Percentiles rank a stretch among this genome's conserved stretches.
These are phyloP conservation scores for Emydoidea blandingii DNA, from an alignment of 2,797 vertebrate species.

Conservation along the genomic window DNA sequence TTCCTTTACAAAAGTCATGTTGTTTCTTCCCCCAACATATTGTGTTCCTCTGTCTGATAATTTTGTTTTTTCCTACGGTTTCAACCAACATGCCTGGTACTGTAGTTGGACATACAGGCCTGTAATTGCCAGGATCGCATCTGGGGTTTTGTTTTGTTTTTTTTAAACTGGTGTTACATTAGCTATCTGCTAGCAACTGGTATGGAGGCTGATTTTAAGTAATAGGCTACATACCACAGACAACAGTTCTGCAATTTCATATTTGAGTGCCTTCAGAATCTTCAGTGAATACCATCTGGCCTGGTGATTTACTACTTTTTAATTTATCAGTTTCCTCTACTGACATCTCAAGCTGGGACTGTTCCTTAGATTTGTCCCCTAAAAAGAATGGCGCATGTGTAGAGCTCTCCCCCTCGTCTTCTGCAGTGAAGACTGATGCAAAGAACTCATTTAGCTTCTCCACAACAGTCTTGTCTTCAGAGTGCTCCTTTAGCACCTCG, in stretches of 20 bases:
- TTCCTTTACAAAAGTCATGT: background rate
- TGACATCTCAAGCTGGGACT: background rate
- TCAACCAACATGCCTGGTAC: background rate
- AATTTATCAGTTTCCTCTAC: background rate
- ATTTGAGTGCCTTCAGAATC: background rate
- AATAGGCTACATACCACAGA: background rate
- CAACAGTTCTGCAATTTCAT: background rate
- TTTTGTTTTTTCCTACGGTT: background rate
- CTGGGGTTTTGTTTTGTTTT: background rate
- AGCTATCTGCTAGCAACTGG: background rate
- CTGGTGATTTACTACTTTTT: background rate
- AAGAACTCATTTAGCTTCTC: background rate
- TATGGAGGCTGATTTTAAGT: background rate
- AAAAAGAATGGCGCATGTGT: background rate
- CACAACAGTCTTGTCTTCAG: background rate
- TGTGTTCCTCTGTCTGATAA: background rate
- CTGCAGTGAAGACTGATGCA: background rate
- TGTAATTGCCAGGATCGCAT: background rate
- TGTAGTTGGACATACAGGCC: background rate
- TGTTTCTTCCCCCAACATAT: background rate
- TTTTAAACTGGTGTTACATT: background rate
- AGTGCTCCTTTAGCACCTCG: background rate
- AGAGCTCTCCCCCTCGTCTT: background rate
- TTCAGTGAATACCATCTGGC: background rate
- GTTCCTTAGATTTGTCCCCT: background rate